Base-by-base conservation (phyloP, 2,888 invertebrate species). In the Diplazon laetatorius region DNA sequence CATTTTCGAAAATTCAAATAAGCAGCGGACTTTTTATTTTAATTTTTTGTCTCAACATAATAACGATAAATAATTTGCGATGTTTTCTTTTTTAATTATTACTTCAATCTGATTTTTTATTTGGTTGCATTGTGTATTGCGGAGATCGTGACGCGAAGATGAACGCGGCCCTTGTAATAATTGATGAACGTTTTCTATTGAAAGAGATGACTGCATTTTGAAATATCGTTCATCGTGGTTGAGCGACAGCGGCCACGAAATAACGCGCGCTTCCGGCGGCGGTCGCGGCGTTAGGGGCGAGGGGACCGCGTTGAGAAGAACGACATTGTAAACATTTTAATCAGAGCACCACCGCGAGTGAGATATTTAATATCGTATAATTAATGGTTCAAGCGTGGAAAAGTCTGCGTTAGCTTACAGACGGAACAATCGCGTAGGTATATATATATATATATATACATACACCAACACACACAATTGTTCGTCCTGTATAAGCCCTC, bases 361-460 rank as follows among this genome's bases (percentile, higher is more conserved):
- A 85, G 86, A 87, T 89, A 87, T 87, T 89, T 89, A 89, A 88
- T 88, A 89, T 88, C 84, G 84, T 85, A 87, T 89, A 88, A 89
- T 89, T 89, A 89, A 89, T 89, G 89, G 82, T 83, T 25, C 30
- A 59, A 70, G 50, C 73, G 70, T 63, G 39, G 39, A 14, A 25
- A 52, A 25, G 5, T 52, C 12, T 52, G 37, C 14, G 22, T 22
- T 22, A 20, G 50, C 22, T 42, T 16, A 22, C n/a, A 42, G 10
- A 39, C 6, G 35, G n/a, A 46, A 46, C 22, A 63, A 63, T 57
- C 10, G 25, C n/a, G 6, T 30, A 6, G 4, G 2, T 52, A 52
- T 52, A n/a, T 10, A n/a, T 9, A 46, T 30, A 30, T 30, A 30
- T 30, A 30, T 30, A 30, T 30, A 6, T 5, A 30, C 6, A 30